phyloP scores from a whole-genome alignment of 2,888 invertebrate species.

The Nematopogon swammerdamellus region DNA sequence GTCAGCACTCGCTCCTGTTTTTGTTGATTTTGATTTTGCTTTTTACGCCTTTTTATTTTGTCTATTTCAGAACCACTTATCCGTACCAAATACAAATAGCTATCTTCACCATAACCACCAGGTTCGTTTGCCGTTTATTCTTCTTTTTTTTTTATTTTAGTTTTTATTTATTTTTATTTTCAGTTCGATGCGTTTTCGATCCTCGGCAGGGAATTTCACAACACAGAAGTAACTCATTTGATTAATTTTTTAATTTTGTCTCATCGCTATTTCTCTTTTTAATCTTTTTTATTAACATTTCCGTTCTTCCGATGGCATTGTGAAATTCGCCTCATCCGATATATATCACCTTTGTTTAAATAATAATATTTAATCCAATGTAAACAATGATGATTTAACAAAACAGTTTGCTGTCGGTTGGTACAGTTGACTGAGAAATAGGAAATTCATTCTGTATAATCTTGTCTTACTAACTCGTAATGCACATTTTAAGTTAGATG shows the following conservation, averaged over 20 bases:
- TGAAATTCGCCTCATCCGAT: no score
- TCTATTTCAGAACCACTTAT: constrained; percentile 86
- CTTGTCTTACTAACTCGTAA: no score
- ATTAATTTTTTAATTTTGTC: neutral
- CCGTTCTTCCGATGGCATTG: neutral
- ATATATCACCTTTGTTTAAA: no score
- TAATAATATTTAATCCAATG: no score
- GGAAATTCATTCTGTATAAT: no score
- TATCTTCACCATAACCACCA: constrained; percentile 77
- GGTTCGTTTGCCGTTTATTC: constrained; percentile 56
- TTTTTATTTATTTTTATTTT: constrained; percentile 24
- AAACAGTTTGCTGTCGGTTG: no score
- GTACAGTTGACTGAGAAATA: no score
- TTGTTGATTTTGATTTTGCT: constrained; percentile 38
- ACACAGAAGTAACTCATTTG: neutral
- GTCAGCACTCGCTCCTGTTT: constrained; percentile 18
- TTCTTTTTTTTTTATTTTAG: constrained; percentile 38
- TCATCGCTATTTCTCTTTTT: neutral
- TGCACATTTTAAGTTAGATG: no score
- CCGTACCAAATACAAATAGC: constrained; percentile 83
- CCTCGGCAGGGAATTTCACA: neutral
- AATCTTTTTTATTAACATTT: no score
- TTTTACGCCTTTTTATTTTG: constrained; percentile 55
- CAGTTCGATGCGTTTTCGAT: constrained; percentile 6
- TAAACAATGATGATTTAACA: no score